Evolutionary conservation across 2,797 vertebrate species (phyloP), one percentile per base, ranked within the genome.

Genomic region (Oreonectes daqikongensis): DNA sequence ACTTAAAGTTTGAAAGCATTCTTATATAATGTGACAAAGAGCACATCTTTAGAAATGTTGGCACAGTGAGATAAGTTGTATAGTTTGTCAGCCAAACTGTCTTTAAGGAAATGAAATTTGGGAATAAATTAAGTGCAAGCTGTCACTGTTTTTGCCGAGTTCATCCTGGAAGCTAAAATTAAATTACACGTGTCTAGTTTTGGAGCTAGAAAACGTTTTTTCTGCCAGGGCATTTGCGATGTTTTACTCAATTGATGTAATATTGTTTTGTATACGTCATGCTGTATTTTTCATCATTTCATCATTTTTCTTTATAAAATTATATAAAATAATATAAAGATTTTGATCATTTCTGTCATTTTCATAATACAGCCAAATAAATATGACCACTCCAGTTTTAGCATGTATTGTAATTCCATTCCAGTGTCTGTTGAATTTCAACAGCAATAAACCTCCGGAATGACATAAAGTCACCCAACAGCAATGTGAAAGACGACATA

Each of bases 51-150:
- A n/a, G 30, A 18, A 20, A 35, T 35, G 28, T 35, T 60, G 57
- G 17, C 18, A 9, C 30, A n/a, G 1, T 35, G 8, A 20, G 30
- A 28, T 26, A 28, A 3, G 55, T 30, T 3, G 26, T 3, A 30
- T 17, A 59, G 30, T 35, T 35, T 35, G 28, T 61, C 9, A 75
- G 15, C 78, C 78, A 79, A 55, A 64, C 32, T 50, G 40, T 53
- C 59, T 75, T 79, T 69, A 75, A 70, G 63, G 35, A 69, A 67
- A 68, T 74, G 65, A 75, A 65, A 61, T 63, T 65, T 42, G 12
- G 64, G 57, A 70, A 52, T 69, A 59, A 79, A 17, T 17, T 15
- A 72, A 77, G 53, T 42, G 69, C 63, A 77, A 42, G 57, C 75
- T 77, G 64, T 64, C 55, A 17, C 11, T 69, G 57, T 61, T 30